Evolutionary conservation across 1,140 invertebrate genomes (phyloP), one percentile per base, ranked within the genome.

Genomic region (Caerostris darwini): DNA sequence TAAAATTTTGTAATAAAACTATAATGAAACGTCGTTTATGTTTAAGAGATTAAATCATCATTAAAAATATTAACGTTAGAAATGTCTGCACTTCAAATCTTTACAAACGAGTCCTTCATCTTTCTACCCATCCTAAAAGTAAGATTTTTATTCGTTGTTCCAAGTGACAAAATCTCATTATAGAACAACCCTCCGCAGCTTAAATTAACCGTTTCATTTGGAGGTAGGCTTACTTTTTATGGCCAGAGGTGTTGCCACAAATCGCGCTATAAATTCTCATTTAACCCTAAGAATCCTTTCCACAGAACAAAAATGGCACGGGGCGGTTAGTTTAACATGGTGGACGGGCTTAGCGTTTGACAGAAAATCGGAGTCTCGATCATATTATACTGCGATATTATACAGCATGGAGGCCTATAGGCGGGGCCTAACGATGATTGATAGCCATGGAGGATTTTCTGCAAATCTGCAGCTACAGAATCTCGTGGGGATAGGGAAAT

Each of bases 361-460:
- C 90, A 61, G 71, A 61, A 91, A 82, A 91, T 91, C 77, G 69
- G 54, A 61, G 77, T 82, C 53, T 91, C 71, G 19, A 53, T 81
- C 90, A 59, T 91, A 91, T 91, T 82, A 71, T 91, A 91, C 67
- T 91, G 90, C 77, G 58, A 59, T 91, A 91, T 91, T 91, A 91
- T 91, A 91, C 90, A 59, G 90, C 10, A 54, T 3, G 58, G 53
- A 50, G 90, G 90, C 77, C 57, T 61, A 82, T 58, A 17, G 90
- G 90, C 90, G 90, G 90, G 56, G 57, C 90, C 54, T 82, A 82
- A 81, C 19, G 90, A 91, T 91, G 90, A 91, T 91, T 19, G 90
- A 91, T 91, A 53, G 90, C 17, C 34, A 34, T 17, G 50, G 90
- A 81, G 90, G 90, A 91, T 91, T 91, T 91, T 50, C 19, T 50